Conservation (phyloP, 2,797 vertebrate species). For the Coregonus suidteri region DNA sequence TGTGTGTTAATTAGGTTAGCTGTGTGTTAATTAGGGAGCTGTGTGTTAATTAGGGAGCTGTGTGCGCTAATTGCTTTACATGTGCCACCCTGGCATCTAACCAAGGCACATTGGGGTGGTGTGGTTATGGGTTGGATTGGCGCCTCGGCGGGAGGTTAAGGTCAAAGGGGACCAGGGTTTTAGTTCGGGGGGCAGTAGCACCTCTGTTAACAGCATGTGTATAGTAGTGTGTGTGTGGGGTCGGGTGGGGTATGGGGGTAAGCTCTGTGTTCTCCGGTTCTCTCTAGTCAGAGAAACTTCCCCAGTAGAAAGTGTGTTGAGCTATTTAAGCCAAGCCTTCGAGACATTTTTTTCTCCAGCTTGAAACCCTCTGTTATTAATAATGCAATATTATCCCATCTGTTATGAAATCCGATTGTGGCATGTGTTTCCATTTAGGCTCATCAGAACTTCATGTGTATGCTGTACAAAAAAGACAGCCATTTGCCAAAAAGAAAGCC, state of each 20-base stretch:
- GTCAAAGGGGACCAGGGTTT: not conserved
- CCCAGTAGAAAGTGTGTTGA: constrained; percentile 62
- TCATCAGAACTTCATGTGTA: constrained; percentile 76
- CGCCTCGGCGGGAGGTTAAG: not conserved
- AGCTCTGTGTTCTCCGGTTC: constrained; percentile 27
- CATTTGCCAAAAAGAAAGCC: too few relatives aligned
- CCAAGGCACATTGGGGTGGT: constrained; percentile 12
- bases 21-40: constrained; percentile 37
- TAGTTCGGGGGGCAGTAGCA: not conserved
- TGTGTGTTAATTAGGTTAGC: constrained; percentile 33
- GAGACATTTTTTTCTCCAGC: constrained; percentile 40
- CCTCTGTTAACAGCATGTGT: not conserved
- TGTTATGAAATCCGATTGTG: constrained; percentile 69
- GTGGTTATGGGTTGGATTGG: not conserved
- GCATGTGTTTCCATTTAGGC: constrained; percentile 77
- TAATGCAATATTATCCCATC: constrained; percentile 78
- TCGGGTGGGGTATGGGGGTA: not conserved
- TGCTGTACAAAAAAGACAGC: constrained; percentile 4
- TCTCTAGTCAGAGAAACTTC: constrained; percentile 61
- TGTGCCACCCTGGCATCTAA: not conserved
- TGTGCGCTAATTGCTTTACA: constrained; percentile 40
- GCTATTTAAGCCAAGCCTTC: constrained; percentile 70
- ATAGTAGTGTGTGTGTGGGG: constrained; percentile 2
- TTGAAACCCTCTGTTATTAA: constrained; percentile 71
- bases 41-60: constrained; percentile 36